Conservation (phyloP, 2,797 vertebrate species). For the Cephalopachus bancanus region DNA sequence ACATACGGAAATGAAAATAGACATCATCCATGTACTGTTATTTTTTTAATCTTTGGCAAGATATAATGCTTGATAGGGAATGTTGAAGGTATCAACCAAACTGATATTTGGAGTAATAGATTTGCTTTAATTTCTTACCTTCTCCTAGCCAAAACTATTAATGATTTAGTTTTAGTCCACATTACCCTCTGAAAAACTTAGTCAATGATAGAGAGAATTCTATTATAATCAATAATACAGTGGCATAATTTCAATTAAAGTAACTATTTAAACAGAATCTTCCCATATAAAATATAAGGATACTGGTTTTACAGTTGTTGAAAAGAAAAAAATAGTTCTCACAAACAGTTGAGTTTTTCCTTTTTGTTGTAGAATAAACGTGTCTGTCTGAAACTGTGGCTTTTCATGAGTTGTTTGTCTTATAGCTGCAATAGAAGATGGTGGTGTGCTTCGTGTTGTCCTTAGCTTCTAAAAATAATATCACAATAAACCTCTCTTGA, state of each 20-base stretch:
- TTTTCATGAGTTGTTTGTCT: slow-evolving; percentile 61
- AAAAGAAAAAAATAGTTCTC: slow-evolving; percentile 20
- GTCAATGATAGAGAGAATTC: slow-evolving; percentile 26
- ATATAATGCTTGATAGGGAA: slow-evolving; percentile 33
- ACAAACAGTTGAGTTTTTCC: slow-evolving; percentile 25
- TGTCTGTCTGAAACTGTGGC: background rate
- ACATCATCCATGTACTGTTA: background rate
- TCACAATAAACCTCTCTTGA: slow-evolving; percentile 72
- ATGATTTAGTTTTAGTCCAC: slow-evolving; percentile 21
- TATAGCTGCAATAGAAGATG: slow-evolving; percentile 38
- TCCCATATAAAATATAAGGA: background rate
- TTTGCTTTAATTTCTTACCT: slow-evolving; percentile 33
- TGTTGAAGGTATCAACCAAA: slow-evolving; percentile 3
- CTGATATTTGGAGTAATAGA: background rate
- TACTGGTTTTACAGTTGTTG: slow-evolving; percentile 1
- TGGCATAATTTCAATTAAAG: slow-evolving; percentile 58
- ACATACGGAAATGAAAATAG: slow-evolving; percentile 1
- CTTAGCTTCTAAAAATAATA: slow-evolving; percentile 75
- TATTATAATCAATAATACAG: slow-evolving; percentile 47
- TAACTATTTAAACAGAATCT: slow-evolving; percentile 46
- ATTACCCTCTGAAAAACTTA: slow-evolving; percentile 23
- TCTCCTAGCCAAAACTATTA: slow-evolving; percentile 8
- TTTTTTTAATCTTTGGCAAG: background rate
- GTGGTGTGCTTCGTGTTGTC: background rate
- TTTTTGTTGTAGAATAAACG: slow-evolving; percentile 61